Percentiles rank a stretch among this genome's conserved stretches.
These are phyloP conservation scores for Dolichopus griseipennis DNA, from an alignment of 2,888 invertebrate genomes.

Conservation along the genomic window DNA sequence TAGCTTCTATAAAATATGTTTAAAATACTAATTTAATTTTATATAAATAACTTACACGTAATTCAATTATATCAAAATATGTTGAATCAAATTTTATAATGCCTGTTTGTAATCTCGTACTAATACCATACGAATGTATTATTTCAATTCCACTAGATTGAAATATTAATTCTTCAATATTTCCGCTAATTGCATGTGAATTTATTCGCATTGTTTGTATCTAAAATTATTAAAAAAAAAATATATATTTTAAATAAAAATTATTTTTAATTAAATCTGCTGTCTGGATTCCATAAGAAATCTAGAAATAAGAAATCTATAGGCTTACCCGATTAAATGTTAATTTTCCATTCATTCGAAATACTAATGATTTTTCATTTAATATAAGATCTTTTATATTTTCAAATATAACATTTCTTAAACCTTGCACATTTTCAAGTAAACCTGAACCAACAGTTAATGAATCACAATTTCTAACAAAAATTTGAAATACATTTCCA, in stretches of 20 bases:
- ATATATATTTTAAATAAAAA: neutral
- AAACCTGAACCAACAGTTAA: slow-evolving; percentile 53
- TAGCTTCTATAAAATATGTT: too few species aligned
- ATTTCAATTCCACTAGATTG: slow-evolving; percentile 52
- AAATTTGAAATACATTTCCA: slow-evolving; percentile 47
- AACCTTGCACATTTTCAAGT: slow-evolving; percentile 51
- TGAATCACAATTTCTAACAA: slow-evolving; percentile 56
- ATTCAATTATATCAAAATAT: slow-evolving; percentile 51
- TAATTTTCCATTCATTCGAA: slow-evolving; percentile 40
- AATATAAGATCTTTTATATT: slow-evolving; percentile 56
- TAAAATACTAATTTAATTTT: too few species aligned
- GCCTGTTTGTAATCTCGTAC: slow-evolving; percentile 54
- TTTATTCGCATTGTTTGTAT: slow-evolving; percentile 49
- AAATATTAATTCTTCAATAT: slow-evolving; percentile 59
- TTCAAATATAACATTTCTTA: slow-evolving; percentile 54
- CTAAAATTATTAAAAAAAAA: slow-evolving; percentile 17
- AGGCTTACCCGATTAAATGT: slow-evolving; percentile 36
- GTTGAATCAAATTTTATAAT: slow-evolving; percentile 56
- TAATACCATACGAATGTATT: slow-evolving; percentile 65
- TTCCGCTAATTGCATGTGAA: slow-evolving; percentile 60
- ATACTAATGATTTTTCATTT: slow-evolving; percentile 52
- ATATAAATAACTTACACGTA: slow-evolving; percentile 30
- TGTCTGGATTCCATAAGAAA: too few species aligned
- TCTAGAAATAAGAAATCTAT: neutral
- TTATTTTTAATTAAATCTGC: neutral